A percentile compares a stretch with the other conserved stretches of the same genome.
Evolutionary conservation across 2,888 invertebrate genomes (phyloP).

Genomic region (Mesorhabditis sp.): DNA sequence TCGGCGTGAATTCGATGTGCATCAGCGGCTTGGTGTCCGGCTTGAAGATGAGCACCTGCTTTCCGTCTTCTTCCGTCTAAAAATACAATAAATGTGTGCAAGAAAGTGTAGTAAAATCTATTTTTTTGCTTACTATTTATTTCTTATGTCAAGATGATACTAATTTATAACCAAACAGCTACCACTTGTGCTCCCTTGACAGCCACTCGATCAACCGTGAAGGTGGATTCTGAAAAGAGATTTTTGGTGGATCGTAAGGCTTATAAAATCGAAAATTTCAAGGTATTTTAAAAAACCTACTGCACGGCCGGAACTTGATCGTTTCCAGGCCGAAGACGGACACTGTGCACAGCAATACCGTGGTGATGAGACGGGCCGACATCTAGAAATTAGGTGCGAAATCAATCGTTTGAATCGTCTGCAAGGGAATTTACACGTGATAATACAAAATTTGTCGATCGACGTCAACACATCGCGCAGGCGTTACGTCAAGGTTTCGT

Average conservation of each 20-base stretch:
- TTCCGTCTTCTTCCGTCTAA: not conserved
- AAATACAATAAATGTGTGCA: no score
- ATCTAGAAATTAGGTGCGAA: no score
- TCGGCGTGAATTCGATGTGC: constrained; percentile 2
- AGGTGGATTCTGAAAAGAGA: not conserved
- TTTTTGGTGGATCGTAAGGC: not conserved
- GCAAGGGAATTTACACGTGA: no score
- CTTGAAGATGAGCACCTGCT: constrained; percentile 4
- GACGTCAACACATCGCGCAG: no score
- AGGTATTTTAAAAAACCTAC: not conserved
- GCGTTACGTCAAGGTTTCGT: no score
- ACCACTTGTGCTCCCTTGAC: not conserved
- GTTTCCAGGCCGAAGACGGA: not conserved
- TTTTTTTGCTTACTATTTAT: no score
- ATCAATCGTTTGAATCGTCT: no score
- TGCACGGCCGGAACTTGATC: not conserved
- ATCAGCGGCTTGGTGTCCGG: not conserved
- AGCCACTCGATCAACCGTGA: constrained; percentile 5
- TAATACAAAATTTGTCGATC: no score
- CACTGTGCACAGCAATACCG: no score
- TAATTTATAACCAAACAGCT: not conserved
- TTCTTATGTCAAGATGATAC: no score
- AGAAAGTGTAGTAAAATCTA: no score
- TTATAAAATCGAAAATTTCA: not conserved
- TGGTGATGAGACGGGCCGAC: no score